Percentiles rank a stretch among this genome's conserved stretches.
Conservation (phyloP, 1,140 invertebrate genomes). For the Cotesia glomerata region DNA sequence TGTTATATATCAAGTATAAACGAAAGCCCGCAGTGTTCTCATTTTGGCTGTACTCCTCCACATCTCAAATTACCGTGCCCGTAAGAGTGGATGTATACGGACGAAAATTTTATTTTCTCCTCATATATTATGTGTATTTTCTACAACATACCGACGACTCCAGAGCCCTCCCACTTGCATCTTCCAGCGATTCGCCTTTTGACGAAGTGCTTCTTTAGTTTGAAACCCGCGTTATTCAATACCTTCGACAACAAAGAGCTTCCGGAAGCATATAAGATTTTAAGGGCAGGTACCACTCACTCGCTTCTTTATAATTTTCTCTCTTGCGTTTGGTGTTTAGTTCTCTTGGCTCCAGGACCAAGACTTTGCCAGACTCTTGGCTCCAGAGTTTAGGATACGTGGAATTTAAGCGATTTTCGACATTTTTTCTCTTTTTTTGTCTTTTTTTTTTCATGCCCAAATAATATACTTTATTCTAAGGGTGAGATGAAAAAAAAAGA, state of each 20-base stretch:
- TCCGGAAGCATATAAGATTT: constrained; percentile 50
- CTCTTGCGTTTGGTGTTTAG: not conserved
- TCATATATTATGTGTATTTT: not conserved
- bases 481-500: too few species aligned
- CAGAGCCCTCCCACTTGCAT: constrained; percentile 43
- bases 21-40: constrained; percentile 2
- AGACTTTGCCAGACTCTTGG: not conserved
- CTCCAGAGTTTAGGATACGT: too few species aligned
- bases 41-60: constrained; percentile 18
- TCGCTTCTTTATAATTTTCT: not conserved
- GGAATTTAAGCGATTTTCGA: too few species aligned
- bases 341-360: not conserved
- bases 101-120: not conserved
- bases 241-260: constrained; percentile 49
- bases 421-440: too few species aligned
- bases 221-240: constrained; percentile 58
- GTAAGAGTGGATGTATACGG: not conserved
- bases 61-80: constrained; percentile 26
- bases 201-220: constrained; percentile 62
- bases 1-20: not conserved
- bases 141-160: not conserved
- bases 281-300: constrained; percentile 39
- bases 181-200: constrained; percentile 58
- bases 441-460: too few species aligned
- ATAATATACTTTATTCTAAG: too few species aligned